Percentiles rank a stretch among this genome's conserved stretches.
These are phyloP conservation scores for Micropoecilia bifurca DNA, from an alignment of 2,797 vertebrate genomes.

Conservation along the genomic window DNA sequence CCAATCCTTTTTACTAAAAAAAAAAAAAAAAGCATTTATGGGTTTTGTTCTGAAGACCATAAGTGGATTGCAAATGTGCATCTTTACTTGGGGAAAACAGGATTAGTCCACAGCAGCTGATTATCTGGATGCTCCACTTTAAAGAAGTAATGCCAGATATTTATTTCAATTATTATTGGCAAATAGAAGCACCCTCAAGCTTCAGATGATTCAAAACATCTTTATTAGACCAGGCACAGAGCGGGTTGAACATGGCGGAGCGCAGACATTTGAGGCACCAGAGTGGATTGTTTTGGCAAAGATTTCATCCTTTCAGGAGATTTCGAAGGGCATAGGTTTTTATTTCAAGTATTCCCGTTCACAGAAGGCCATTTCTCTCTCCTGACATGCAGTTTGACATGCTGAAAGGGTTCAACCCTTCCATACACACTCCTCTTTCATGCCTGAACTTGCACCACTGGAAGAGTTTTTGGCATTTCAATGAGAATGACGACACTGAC, in stretches of 20 bases:
- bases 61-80: conserved; percentile 22
- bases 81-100: conserved; percentile 7
- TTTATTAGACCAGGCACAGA: conserved; percentile 79
- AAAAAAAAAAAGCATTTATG: conserved; percentile 16
- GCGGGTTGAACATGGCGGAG: conserved; percentile 72
- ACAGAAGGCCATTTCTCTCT: conserved; percentile 41
- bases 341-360: conserved; percentile 46
- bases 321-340: conserved; percentile 62
- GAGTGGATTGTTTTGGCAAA: conserved; percentile 78
- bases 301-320: conserved; percentile 59
- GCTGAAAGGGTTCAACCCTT: conserved; percentile 44
- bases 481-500: conserved; percentile 56
- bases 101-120: conserved; percentile 23
- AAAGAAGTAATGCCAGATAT: conserved; percentile 12
- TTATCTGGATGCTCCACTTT: conserved; percentile 5
- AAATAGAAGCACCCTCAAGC: conserved; percentile 74
- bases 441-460: conserved; percentile 47
- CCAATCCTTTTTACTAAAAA: conserved; percentile 8
- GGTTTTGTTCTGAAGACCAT: conserved; percentile 9
- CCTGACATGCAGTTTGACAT: conserved; percentile 65
- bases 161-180: conserved; percentile 25
- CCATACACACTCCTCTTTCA: conserved; percentile 56
- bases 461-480: conserved; percentile 50
- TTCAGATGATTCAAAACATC: conserved; percentile 64
- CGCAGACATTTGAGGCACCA: conserved; percentile 76